Percentiles rank a stretch among this genome's conserved stretches.
These are phyloP conservation scores for Emydoidea blandingii DNA, from an alignment of 2,797 vertebrate genomes.

Conservation along the genomic window DNA sequence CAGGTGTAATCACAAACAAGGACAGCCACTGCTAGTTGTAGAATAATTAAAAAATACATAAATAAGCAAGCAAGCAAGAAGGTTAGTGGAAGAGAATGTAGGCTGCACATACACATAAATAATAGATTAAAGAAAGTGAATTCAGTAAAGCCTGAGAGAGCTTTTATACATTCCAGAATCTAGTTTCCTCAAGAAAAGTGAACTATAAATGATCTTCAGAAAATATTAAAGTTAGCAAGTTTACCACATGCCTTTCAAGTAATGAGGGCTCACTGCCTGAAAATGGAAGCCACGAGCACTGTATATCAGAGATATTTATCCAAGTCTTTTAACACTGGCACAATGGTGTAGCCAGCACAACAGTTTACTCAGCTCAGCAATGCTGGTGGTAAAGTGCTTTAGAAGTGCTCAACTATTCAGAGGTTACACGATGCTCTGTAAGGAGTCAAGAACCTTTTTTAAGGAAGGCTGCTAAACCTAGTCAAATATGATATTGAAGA, in stretches of 20 bases:
- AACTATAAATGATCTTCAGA: slow-evolving; percentile 18
- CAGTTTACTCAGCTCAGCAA: not conserved
- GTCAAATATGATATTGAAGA: not conserved
- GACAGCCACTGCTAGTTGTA: not conserved
- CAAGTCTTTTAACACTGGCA: not conserved
- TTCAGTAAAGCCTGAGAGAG: not conserved
- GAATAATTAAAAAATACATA: not conserved
- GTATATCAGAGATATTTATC: not conserved
- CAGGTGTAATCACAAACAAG: not conserved
- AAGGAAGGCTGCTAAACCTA: not conserved
- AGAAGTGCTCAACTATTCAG: not conserved
- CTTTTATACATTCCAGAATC: slow-evolving; percentile 1
- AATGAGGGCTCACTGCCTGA: not conserved
- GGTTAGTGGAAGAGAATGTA: not conserved
- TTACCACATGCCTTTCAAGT: not conserved
- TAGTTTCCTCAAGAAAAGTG: not conserved
- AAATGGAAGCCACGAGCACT: not conserved
- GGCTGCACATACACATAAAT: not conserved
- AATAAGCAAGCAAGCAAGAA: not conserved
- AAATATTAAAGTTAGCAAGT: not conserved
- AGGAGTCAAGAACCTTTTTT: not conserved
- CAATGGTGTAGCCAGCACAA: not conserved
- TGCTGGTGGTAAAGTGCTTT: not conserved
- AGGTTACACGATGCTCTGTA: not conserved
- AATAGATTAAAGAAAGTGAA: slow-evolving; percentile 22